A percentile compares a stretch with the other conserved stretches of the same genome.
phyloP scores from a whole-genome alignment of 2,888 invertebrate genomes.

The Dysmachus trigonus region DNA sequence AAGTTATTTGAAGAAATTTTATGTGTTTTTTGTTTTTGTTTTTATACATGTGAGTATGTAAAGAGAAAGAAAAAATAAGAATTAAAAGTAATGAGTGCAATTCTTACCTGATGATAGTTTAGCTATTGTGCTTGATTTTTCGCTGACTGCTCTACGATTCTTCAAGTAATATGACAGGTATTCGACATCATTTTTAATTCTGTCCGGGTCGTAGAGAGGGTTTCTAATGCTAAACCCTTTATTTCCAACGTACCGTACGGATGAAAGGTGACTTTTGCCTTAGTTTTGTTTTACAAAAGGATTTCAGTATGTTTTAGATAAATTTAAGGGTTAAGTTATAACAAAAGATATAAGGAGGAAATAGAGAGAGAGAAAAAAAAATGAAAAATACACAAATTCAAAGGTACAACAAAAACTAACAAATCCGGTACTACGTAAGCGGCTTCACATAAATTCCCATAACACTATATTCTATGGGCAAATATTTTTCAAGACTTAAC shows the following conservation, averaged over 20 bases:
- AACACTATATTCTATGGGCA: not conserved
- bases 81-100: not conserved
- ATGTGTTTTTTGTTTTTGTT: not conserved
- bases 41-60: not conserved
- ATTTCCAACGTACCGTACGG: slow-evolving; percentile 84
- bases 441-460: slow-evolving; percentile 12
- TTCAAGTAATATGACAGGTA: slow-evolving; percentile 88
- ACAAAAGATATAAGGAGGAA: not conserved
- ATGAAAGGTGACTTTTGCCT: slow-evolving; percentile 86
- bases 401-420: slow-evolving; percentile 38
- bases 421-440: slow-evolving; percentile 16
- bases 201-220: slow-evolving; percentile 75
- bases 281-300: slow-evolving; percentile 51
- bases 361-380: not conserved
- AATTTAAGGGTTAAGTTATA: slow-evolving; percentile 15
- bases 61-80: not conserved
- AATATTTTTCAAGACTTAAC: not conserved
- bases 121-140: slow-evolving; percentile 57
- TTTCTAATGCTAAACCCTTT: slow-evolving; percentile 80
- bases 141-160: slow-evolving; percentile 75
- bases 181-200: slow-evolving; percentile 85
- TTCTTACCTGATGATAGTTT: slow-evolving; percentile 50
- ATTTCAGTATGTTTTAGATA: slow-evolving; percentile 26
- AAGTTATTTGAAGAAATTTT: not conserved
- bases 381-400: slow-evolving; percentile 29